Base-by-base conservation (phyloP, 1,140 invertebrate species). In the Lordiphosa stackelbergi region DNA sequence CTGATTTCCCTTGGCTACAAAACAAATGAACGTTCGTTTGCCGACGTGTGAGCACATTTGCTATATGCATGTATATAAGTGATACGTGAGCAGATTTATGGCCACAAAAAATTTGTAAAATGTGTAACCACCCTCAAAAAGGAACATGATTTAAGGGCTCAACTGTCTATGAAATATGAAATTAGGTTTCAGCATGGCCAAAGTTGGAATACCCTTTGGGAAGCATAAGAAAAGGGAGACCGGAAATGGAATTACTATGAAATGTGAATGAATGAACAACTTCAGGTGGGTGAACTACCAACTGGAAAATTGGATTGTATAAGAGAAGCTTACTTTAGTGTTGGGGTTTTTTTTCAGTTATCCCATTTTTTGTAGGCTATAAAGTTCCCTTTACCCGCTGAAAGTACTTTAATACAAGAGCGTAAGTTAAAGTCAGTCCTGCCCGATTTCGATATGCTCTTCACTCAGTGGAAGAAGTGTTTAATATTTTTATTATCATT, bases 131-230 rank as follows among this genome's bases (percentile, higher is more conserved):
- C 19, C 43, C 41, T 36, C 55, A 69, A 48, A n/a, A 54, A 69
- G 60, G 16, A 40, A 40, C 35, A 41, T 75, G 57, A 70, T 75
- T 75, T 70, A 75, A 24, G 37, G 31, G 55, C 22, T 43, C 31
- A 51, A 48, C 37, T 49, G 54, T 45, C 40, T 55, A 9, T 3
- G 36, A 10, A 42, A 47, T 41, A 7, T 31, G 13, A 53, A 13
- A 36, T 13, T 4, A 31, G 12, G 28, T 35, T 9, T 5, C n/a
- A 22, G 22, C 12, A 4, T 16, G 1, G 11, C 9, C 43, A 46
- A 46, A 35, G 19, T 0, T 4, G n/a, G 4, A 53, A 13, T 58
- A 43, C 55, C 22, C 28, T 43, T 24, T 1, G 9, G 6, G 13
- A 22, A 6, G n/a, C 7, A 47, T 9, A 22, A 1, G 22, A 7